These are phyloP conservation scores for Aphelenchoides avenae DNA, from an alignment of 1,140 invertebrate genomes.

Conservation along the genomic window DNA sequence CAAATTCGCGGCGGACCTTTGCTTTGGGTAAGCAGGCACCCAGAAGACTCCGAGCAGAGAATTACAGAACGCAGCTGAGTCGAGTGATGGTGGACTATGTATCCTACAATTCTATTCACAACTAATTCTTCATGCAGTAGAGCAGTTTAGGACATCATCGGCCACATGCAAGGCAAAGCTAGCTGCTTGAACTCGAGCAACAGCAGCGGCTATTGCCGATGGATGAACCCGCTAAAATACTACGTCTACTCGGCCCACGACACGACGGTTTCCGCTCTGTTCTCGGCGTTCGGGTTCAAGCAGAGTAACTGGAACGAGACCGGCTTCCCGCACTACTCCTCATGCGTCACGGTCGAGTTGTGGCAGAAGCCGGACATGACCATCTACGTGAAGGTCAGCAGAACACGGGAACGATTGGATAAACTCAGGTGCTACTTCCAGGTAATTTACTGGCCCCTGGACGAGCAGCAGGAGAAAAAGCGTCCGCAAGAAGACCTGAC, in stretches of 20 bases:
- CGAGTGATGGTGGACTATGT: no score
- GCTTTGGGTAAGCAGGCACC: slow-evolving; percentile 24
- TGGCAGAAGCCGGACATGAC: no score
- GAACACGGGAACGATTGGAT: no score
- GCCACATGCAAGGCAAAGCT: slow-evolving; percentile 24
- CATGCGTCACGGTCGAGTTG: slow-evolving; percentile 35
- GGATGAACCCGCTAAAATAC: slow-evolving; percentile 39
- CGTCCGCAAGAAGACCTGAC: slow-evolving; percentile 10
- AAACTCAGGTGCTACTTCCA: no score
- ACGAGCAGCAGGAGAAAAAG: no score
- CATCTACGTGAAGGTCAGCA: no score
- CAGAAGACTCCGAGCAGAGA: no score
- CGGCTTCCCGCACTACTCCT: slow-evolving; percentile 22
- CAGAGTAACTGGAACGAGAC: slow-evolving; percentile 24
- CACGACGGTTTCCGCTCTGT: slow-evolving; percentile 27
- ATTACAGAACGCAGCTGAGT: no score
- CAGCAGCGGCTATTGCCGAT: no score
- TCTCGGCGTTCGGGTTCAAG: slow-evolving; percentile 29
- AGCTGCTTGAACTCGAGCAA: slow-evolving; percentile 15
- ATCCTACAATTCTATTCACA: no score
- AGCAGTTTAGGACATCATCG: no score
- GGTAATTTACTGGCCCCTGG: slow-evolving; percentile 24
- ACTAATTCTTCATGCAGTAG: no score
- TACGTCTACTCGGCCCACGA: slow-evolving; percentile 40
- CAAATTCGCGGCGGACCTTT: slow-evolving; percentile 28